Conservation (phyloP, 1,140 invertebrate genomes). For the Branchinecta lynchi region DNA sequence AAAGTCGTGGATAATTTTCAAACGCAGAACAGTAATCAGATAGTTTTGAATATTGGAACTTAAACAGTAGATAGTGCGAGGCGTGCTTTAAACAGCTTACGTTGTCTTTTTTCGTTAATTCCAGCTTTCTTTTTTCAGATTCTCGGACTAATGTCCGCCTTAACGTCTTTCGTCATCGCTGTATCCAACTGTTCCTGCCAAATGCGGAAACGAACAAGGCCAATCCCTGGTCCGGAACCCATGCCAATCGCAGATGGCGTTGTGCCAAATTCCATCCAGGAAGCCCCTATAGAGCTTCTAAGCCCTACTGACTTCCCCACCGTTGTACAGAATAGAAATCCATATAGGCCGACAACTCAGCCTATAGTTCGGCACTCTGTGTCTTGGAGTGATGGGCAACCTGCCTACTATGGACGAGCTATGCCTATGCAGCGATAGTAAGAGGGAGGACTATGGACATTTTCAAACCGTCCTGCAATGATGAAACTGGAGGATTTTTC, state of each 20-base stretch:
- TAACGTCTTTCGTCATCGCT: conserved; percentile 2
- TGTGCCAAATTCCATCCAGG: background rate
- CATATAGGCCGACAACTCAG: background rate
- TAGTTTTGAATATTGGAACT: too few species aligned
- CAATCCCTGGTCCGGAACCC: background rate
- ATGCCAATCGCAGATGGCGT: background rate
- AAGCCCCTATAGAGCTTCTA: conserved; percentile 2
- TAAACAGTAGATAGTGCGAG: too few species aligned
- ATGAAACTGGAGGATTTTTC: too few species aligned
- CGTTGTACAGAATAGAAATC: background rate
- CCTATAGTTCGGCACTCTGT: background rate
- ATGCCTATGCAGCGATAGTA: background rate
- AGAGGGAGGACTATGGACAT: too few species aligned
- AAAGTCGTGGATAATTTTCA: too few species aligned
- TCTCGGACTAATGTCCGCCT: background rate
- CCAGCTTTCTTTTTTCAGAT: background rate
- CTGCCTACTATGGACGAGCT: background rate
- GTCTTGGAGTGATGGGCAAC: background rate
- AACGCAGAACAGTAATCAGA: too few species aligned
- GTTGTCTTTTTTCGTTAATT: too few species aligned
- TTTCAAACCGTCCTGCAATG: too few species aligned
- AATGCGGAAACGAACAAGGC: background rate
- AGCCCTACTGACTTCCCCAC: background rate
- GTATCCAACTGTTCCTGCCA: background rate
- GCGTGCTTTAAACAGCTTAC: too few species aligned